These are phyloP conservation scores for Bungarus multicinctus DNA, from an alignment of 2,113 vertebrate species.

Conservation along the genomic window DNA sequence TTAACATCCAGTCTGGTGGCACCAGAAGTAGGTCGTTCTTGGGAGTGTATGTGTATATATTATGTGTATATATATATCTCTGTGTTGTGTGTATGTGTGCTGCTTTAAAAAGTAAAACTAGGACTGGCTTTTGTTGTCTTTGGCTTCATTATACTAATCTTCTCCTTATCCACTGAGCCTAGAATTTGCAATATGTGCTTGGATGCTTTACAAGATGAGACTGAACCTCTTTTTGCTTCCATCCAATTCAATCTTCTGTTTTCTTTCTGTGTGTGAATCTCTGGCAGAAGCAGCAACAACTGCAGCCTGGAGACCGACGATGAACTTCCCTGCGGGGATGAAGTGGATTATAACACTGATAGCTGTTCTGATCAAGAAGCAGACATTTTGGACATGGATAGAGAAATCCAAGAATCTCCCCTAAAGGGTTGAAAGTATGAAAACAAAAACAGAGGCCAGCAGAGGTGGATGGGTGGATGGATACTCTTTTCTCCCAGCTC, in stretches of 20 bases:
- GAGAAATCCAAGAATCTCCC: conserved; percentile 60
- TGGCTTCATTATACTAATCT: neutral
- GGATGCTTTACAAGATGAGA: neutral
- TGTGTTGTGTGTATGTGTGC: neutral
- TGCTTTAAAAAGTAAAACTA: neutral
- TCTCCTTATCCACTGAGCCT: neutral
- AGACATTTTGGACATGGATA: conserved; percentile 61
- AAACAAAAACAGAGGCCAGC: conserved; percentile 24
- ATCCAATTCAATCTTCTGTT: conserved; percentile 7
- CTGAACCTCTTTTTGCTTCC: neutral
- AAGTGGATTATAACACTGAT: conserved; percentile 78
- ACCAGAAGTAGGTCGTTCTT: neutral
- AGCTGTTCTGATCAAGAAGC: conserved; percentile 61
- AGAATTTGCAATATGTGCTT: neutral
- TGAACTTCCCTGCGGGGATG: conserved; percentile 84
- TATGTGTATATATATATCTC: too few species aligned
- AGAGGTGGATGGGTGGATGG: neutral
- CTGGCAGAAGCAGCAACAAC: conserved; percentile 54
- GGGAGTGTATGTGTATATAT: neutral
- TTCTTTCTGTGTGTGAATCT: conserved; percentile 13
- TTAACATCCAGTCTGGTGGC: neutral
- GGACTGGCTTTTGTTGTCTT: neutral
- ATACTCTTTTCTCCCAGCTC: conserved; percentile 16
- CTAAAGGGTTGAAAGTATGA: neutral
- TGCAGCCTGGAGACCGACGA: conserved; percentile 72